phyloP scores from a whole-genome alignment of 92 coral and sea anemone genomes.

The Bergia puertoricense region DNA sequence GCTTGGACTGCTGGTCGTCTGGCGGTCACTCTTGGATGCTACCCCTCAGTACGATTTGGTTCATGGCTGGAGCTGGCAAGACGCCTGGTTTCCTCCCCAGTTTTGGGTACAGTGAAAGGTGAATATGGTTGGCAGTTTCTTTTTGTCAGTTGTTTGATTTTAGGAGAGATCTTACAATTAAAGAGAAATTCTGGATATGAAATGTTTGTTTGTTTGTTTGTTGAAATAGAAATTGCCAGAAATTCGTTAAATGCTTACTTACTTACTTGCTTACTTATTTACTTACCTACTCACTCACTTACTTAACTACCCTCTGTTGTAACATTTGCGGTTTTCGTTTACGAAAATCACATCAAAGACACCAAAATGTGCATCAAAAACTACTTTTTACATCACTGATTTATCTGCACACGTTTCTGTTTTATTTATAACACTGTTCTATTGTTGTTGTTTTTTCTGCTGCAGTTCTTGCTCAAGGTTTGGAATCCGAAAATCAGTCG shows the following conservation, averaged over 20 bases:
- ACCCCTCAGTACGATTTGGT: neutral
- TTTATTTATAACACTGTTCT: neutral
- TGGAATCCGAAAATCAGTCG: conserved; percentile 12
- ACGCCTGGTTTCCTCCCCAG: conserved; percentile 4
- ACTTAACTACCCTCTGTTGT: too few relatives aligned
- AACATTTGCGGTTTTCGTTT: neutral
- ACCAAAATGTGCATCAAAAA: neutral
- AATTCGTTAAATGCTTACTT: too few relatives aligned
- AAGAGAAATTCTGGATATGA: too few relatives aligned
- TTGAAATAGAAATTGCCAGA: too few relatives aligned
- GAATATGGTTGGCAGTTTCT: neutral
- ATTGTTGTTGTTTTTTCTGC: neutral
- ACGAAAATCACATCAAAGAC: neutral
- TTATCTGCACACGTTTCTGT: neutral
- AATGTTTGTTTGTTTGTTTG: too few relatives aligned
- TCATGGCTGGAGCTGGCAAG: conserved; percentile 18
- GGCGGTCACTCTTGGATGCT: neutral
- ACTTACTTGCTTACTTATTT: too few relatives aligned
- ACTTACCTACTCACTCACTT: too few relatives aligned
- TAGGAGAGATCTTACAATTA: too few relatives aligned
- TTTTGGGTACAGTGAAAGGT: conserved; percentile 29
- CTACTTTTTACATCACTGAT: neutral
- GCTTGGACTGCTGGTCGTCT: neutral
- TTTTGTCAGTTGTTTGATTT: too few relatives aligned
- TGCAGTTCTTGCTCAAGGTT: conserved; percentile 26